phyloP scores from a whole-genome alignment of 2,113 vertebrate species.

The Apaloderma vittatum region DNA sequence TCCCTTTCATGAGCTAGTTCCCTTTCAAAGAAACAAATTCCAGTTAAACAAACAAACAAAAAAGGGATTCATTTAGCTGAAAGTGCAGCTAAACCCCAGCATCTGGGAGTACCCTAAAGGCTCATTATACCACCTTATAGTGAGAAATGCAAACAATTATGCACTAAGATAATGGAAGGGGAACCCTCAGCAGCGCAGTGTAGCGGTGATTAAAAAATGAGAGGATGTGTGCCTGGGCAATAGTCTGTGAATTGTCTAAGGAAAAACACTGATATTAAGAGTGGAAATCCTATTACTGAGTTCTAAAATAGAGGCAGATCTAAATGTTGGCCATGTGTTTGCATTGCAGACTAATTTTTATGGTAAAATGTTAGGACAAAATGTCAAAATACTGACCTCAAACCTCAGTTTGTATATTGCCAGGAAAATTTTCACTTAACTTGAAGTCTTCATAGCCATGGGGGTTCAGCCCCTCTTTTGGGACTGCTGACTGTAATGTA shows the following conservation, averaged over 20 bases:
- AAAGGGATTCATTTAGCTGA: slow-evolving; percentile 20
- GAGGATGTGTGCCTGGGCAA: neutral
- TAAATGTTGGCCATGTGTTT: neutral
- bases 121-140: slow-evolving; percentile 23
- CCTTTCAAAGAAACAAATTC: slow-evolving; percentile 48
- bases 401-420: neutral
- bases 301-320: neutral
- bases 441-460: neutral
- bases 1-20: slow-evolving; percentile 34
- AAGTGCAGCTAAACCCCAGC: slow-evolving; percentile 36
- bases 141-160: slow-evolving; percentile 61
- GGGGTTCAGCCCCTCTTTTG: neutral
- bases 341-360: neutral
- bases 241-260: slow-evolving; percentile 11
- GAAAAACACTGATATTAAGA: neutral
- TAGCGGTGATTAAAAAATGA: slow-evolving; percentile 45
- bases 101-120: slow-evolving; percentile 18
- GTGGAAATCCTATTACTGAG: neutral
- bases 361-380: neutral
- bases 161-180: slow-evolving; percentile 27
- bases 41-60: slow-evolving; percentile 17
- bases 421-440: neutral
- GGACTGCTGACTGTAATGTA: neutral
- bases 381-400: neutral
- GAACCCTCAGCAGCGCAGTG: slow-evolving; percentile 16